phyloP scores from a whole-genome alignment of 2,113 vertebrate genomes.

The Hippocampus comes region DNA sequence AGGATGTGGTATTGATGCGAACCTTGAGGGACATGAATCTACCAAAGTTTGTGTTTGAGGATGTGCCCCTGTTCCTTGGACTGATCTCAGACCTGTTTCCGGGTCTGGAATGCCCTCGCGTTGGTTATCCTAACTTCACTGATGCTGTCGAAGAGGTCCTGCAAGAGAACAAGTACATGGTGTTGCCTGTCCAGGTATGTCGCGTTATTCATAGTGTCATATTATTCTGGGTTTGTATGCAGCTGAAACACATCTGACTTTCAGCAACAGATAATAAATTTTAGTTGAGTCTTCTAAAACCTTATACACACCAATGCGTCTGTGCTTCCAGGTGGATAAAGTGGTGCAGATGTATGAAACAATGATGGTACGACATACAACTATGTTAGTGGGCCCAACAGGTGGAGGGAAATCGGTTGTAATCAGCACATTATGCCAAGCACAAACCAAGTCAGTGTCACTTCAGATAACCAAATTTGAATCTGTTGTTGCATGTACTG shows the following conservation, averaged over 20 bases:
- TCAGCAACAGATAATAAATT: neutral
- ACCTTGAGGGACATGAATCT: constrained; percentile 95
- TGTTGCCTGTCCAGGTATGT: constrained; percentile 80
- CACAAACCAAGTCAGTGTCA: constrained; percentile 85
- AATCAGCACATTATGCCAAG: constrained; percentile 87
- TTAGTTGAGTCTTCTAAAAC: neutral
- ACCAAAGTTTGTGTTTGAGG: constrained; percentile 96
- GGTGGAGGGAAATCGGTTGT: constrained; percentile 97
- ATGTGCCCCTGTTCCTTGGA: constrained; percentile 92
- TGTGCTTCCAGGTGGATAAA: constrained; percentile 86
- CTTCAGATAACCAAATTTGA: neutral
- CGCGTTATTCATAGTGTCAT: constrained; percentile 29
- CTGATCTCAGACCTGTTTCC: constrained; percentile 93
- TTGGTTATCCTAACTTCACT: constrained; percentile 86
- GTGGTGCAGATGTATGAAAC: constrained; percentile 97
- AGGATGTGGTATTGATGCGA: constrained; percentile 96
- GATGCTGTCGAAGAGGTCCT: constrained; percentile 84
- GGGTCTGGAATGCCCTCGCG: constrained; percentile 88
- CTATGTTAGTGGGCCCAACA: constrained; percentile 95
- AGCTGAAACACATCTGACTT: too few relatives aligned
- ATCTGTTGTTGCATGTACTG: neutral
- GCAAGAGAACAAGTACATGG: constrained; percentile 74
- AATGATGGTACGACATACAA: constrained; percentile 95
- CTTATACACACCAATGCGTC: neutral
- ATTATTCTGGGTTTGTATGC: neutral